Conservation (phyloP, 2,113 vertebrate species). For the Petroica traversi region DNA sequence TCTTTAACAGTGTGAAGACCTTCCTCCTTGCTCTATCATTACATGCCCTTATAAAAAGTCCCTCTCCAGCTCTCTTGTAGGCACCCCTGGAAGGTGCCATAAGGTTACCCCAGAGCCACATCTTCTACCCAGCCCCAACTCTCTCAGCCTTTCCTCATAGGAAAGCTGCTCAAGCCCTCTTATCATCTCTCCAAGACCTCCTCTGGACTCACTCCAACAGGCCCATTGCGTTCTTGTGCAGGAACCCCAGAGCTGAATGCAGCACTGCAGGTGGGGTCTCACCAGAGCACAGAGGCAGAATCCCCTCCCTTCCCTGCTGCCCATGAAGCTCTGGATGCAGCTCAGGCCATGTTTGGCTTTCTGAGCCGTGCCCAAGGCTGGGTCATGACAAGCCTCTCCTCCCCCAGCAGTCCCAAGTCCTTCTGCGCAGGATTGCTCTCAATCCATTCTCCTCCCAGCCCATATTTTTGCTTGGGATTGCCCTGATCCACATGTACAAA, state of each 20-base stretch:
- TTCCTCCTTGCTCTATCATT: neutral
- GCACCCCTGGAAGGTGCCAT: neutral
- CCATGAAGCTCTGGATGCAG: accelerated
- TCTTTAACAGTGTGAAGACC: neutral
- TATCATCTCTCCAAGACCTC: neutral
- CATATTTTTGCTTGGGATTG: neutral
- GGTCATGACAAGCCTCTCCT: neutral
- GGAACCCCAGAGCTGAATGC: neutral
- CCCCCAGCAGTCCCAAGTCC: neutral
- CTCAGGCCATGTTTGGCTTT: neutral
- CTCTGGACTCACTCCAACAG: neutral
- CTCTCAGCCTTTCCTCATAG: neutral
- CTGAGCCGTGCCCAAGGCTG: neutral
- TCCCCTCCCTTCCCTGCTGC: neutral
- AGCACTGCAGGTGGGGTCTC: neutral
- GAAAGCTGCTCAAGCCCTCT: neutral
- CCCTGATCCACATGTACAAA: neutral
- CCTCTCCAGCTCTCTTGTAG: no score
- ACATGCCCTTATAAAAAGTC: no score
- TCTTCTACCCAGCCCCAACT: neutral
- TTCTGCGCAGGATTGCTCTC: neutral
- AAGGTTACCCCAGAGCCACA: neutral
- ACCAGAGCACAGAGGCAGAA: neutral
- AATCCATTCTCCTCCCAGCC: neutral
- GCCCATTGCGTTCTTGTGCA: neutral